phyloP scores from a whole-genome alignment of 2,113 vertebrate species.

The Galbula dea region DNA sequence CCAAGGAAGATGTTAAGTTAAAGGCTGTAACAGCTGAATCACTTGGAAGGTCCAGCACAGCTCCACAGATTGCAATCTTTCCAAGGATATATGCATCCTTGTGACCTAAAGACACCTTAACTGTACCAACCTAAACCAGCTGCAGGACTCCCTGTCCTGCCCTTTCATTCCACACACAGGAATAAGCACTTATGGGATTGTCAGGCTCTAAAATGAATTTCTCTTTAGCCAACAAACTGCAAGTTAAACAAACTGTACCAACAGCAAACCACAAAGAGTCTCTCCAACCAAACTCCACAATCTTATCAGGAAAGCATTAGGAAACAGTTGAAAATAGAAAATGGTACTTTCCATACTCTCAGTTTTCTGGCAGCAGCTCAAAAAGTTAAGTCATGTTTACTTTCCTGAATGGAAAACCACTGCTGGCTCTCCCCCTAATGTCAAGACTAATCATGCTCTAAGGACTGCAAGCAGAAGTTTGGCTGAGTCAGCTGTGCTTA shows the following conservation, averaged over 20 bases:
- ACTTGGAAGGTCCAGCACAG: neutral
- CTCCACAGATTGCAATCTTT: neutral
- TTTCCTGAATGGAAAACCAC: neutral
- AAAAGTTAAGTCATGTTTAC: neutral
- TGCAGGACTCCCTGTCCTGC: neutral
- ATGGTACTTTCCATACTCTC: neutral
- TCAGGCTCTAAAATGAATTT: neutral
- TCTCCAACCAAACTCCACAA: neutral
- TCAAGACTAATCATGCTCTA: neutral
- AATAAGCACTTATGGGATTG: neutral
- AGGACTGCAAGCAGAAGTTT: neutral
- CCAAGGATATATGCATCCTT: accelerated
- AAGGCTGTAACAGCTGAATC: neutral
- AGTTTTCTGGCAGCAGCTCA: neutral
- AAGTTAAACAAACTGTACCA: neutral
- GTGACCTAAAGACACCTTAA: neutral
- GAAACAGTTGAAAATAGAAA: neutral
- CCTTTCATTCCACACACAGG: neutral
- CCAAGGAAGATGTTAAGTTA: neutral
- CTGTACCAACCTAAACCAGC: neutral
- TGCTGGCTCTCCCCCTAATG: neutral
- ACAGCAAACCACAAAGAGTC: neutral
- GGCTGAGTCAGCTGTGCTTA: neutral
- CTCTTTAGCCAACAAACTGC: neutral
- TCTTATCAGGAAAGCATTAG: neutral